phyloP scores from a whole-genome alignment of 2,113 vertebrate species.

The Scytalopus superciliaris region DNA sequence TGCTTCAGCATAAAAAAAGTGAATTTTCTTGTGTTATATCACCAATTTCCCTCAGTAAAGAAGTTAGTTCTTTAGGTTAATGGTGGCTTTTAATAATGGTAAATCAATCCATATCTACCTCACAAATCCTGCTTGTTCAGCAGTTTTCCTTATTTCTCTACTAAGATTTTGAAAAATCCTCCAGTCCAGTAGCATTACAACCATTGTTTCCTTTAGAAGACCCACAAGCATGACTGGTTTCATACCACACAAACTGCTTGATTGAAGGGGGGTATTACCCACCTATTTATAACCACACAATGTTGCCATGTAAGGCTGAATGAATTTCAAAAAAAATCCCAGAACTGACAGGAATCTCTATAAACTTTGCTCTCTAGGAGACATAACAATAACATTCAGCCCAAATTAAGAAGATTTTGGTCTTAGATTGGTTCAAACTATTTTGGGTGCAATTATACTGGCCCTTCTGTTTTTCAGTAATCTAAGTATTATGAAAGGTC shows the following conservation, averaged over 20 bases:
- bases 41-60: neutral
- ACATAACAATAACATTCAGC: conserved; percentile 6
- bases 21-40: neutral
- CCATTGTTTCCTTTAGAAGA: conserved; percentile 60
- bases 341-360: conserved; percentile 31
- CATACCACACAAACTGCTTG: conserved; percentile 32
- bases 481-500: neutral
- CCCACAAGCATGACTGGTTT: conserved; percentile 12
- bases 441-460: conserved; percentile 1
- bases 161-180: neutral
- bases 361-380: conserved; percentile 29
- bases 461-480: neutral
- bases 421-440: neutral
- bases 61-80: neutral
- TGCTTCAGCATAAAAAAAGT: neutral
- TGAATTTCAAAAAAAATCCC: conserved; percentile 11
- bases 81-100: neutral
- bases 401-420: neutral
- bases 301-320: conserved; percentile 24
- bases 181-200: conserved; percentile 22
- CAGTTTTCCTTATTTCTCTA: conserved; percentile 17
- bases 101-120: neutral
- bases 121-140: neutral
- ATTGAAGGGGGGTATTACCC: conserved; percentile 30
- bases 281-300: conserved; percentile 51